Conservation (phyloP, 2,797 vertebrate species). For the Crocodylus rhombifer region DNA sequence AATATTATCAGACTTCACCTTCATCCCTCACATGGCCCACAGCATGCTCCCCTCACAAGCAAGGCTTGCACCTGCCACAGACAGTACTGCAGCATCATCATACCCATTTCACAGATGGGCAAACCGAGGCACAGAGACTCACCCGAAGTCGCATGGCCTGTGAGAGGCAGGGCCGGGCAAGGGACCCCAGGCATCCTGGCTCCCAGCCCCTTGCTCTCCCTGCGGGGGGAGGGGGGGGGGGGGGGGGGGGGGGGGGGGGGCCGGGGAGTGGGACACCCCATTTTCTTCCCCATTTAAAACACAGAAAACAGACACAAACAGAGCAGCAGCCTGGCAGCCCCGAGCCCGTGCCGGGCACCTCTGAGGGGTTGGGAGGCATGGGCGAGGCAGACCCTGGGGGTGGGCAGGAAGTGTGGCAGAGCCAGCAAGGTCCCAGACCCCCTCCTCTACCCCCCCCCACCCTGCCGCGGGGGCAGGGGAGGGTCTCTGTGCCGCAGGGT, state of each 20-base stretch:
- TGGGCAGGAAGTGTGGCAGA: neutral
- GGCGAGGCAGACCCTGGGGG: neutral
- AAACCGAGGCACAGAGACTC: slow-evolving; percentile 67
- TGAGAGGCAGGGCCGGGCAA: neutral
- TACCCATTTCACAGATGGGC: slow-evolving; percentile 14
- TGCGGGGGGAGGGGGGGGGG: neutral
- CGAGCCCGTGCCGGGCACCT: accelerated
- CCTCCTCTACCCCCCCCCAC: neutral
- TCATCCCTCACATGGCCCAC: neutral
- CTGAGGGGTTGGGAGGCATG: too few relatives aligned
- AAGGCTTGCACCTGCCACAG: too few relatives aligned
- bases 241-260: neutral
- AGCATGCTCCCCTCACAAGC: neutral
- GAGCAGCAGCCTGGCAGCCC: too few relatives aligned
- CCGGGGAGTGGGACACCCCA: too few relatives aligned
- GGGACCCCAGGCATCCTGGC: neutral
- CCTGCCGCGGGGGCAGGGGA: neutral
- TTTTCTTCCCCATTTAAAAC: neutral
- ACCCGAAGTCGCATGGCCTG: neutral
- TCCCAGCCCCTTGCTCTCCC: neutral
- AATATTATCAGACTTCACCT: neutral
- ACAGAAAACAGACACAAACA: neutral
- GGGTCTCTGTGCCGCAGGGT: too few relatives aligned
- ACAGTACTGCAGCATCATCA: neutral
- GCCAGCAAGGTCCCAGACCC: neutral